A percentile compares a stretch with the other conserved stretches of the same genome.
These are phyloP conservation scores for Leptoteleia sp. DNA, from an alignment of 1,140 invertebrate genomes.

Conservation along the genomic window DNA sequence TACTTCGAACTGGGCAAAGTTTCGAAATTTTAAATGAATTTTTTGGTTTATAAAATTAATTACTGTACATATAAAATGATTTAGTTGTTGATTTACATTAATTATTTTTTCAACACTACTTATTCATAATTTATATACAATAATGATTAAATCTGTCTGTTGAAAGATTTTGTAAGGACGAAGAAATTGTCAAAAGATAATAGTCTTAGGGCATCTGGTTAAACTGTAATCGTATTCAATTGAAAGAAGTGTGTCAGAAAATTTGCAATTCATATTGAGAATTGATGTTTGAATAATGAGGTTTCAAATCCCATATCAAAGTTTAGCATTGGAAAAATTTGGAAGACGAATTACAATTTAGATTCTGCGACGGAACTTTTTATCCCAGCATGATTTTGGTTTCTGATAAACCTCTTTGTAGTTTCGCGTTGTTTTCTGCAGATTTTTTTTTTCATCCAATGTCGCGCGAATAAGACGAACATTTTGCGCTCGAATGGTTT, in stretches of 20 bases:
- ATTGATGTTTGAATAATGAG: conserved; percentile 57
- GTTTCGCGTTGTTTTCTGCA: not conserved
- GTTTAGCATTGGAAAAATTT: conserved; percentile 10
- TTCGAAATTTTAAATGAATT: too few relatives aligned
- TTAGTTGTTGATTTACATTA: too few relatives aligned
- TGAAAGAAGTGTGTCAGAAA: conserved; percentile 50
- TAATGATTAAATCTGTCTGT: too few relatives aligned
- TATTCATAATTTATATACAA: too few relatives aligned
- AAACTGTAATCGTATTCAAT: conserved; percentile 49
- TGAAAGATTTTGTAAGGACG: conserved; percentile 7
- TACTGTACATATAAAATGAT: too few relatives aligned
- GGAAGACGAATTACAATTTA: conserved; percentile 39
- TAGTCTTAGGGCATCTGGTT: conserved; percentile 44
- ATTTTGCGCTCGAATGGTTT: conserved; percentile 1
- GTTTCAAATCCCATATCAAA: conserved; percentile 25
- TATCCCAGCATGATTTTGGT: not conserved
- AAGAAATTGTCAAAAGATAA: conserved; percentile 33
- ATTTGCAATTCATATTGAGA: conserved; percentile 57
- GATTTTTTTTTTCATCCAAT: conserved; percentile 1
- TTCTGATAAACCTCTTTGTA: not conserved
- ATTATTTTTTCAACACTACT: too few relatives aligned
- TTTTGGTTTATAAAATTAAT: too few relatives aligned
- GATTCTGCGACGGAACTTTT: conserved; percentile 1
- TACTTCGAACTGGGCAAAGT: too few relatives aligned
- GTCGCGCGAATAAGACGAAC: not conserved